These are phyloP conservation scores for Tinea pellionella DNA, from an alignment of 2,888 invertebrate species.

Conservation along the genomic window DNA sequence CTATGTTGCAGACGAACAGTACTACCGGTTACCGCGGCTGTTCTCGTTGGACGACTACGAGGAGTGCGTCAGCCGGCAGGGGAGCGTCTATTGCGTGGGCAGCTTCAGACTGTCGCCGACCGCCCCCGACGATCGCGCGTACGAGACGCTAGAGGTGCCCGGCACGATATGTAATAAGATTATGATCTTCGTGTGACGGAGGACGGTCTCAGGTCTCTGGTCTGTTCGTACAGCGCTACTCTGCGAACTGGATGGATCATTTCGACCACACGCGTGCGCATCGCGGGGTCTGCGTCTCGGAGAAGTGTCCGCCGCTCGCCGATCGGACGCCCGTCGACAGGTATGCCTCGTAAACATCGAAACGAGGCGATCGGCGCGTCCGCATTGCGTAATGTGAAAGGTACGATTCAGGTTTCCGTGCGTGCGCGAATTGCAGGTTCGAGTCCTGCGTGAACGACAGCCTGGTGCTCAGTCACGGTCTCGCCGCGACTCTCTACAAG, in stretches of 20 bases:
- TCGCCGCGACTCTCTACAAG: conserved; percentile 39
- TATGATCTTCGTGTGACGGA: too few relatives aligned
- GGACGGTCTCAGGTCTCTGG: too few relatives aligned
- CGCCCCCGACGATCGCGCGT: conserved; percentile 26
- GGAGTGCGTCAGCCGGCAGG: conserved; percentile 35
- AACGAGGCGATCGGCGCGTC: background rate
- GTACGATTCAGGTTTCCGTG: conserved; percentile 33
- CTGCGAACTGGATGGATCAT: conserved; percentile 51
- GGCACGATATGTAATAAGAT: too few relatives aligned
- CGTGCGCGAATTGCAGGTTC: conserved; percentile 33
- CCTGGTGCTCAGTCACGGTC: conserved; percentile 34
- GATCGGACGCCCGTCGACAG: conserved; percentile 15
- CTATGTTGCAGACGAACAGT: conserved; percentile 40
- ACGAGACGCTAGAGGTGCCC: conserved; percentile 40
- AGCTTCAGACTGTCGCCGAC: conserved; percentile 42
- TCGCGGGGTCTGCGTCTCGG: conserved; percentile 45
- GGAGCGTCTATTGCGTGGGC: conserved; percentile 51
- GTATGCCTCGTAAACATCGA: background rate
- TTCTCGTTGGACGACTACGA: conserved; percentile 50
- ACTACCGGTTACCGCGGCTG: conserved; percentile 49
- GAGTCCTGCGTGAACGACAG: conserved; percentile 45
- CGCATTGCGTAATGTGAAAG: background rate
- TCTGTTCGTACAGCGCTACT: conserved; percentile 35
- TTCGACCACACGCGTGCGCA: conserved; percentile 59
- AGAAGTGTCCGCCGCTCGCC: conserved; percentile 17